phyloP scores from a whole-genome alignment of 2,888 invertebrate genomes.

The Yponomeuta cagnagella region DNA sequence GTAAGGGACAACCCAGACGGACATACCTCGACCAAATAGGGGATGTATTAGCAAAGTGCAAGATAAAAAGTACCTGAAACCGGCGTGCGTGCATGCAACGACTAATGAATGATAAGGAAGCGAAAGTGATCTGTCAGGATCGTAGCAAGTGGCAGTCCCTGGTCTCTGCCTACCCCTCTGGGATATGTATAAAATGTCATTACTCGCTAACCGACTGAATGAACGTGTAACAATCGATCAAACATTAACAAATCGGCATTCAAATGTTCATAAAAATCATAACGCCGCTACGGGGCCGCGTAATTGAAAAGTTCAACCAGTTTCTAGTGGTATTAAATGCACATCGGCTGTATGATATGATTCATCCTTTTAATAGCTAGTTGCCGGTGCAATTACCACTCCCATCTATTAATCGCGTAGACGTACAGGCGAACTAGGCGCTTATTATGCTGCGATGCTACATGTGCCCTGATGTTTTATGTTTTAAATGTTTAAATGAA shows the following conservation, averaged over 20 bases:
- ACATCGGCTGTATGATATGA: conserved; percentile 41
- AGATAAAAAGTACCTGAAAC: too few relatives aligned
- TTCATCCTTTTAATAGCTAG: conserved; percentile 59
- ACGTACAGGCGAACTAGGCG: conserved; percentile 4
- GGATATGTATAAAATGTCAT: background rate
- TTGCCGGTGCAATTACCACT: conserved; percentile 49
- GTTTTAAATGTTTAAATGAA: background rate
- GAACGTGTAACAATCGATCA: background rate
- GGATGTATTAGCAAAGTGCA: too few relatives aligned
- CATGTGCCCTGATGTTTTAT: conserved; percentile 5
- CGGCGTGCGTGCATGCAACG: too few relatives aligned
- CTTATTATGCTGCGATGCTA: conserved; percentile 4
- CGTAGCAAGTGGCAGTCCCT: too few relatives aligned
- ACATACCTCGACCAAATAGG: too few relatives aligned
- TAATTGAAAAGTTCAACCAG: conserved; percentile 3
- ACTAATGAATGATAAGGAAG: too few relatives aligned
- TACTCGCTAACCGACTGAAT: background rate
- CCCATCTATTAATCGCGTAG: conserved; percentile 14
- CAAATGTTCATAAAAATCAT: conserved; percentile 7
- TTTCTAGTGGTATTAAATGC: conserved; percentile 26
- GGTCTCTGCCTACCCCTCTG: too few relatives aligned
- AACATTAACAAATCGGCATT: background rate
- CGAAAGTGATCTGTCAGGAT: too few relatives aligned
- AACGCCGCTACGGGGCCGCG: background rate
- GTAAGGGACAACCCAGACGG: too few relatives aligned